Evolutionary conservation across 2,113 vertebrate genomes (phyloP), one percentile per base, ranked within the genome.

Genomic region (Misgurnus mizolepis): DNA sequence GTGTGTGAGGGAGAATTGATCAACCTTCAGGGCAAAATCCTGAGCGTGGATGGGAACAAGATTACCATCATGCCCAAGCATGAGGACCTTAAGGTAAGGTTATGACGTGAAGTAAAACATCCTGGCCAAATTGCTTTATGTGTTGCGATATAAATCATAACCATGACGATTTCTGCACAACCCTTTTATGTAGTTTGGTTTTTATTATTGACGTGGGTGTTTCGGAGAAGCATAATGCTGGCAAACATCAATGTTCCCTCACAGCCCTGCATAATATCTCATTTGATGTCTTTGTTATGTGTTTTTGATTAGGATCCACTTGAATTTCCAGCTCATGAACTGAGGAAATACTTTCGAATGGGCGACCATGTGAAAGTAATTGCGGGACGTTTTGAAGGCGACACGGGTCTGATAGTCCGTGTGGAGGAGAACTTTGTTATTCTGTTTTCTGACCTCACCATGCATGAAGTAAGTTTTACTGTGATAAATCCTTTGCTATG

Each of bases 61-160:
- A 96, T 99, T 91, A 99, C 97, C 85, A 96, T 99, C 87, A 95
- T 99, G 95, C 97, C 97, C 83, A 97, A 96, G 64, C 97, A 99
- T 0, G 97, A 99, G 84, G 97, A 99, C 85, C 91, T 99, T 5
- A 99, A 98, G 96, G 97, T 98, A 74, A 45, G 3, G 39, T 6
- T n/a, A 34, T 18, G 12, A 4, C 27, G 27, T 34, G 27, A 34
- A 34, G 27, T 34, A 34, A 2, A 34, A 34, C 27, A 34, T 34
- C 27, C 27, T 34, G 3, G 27, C 27, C 27, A 3, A 34, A 34
- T 34, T 34, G 27, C 27, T 34, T 34, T 22, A 22, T 22, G 22
- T 22, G 22, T 22, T 22, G 22, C 0, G 22, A 22, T 22, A 22
- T 22, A 22, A 34, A 34, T 34, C 45, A 47, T 47, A 6, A 47